Percentiles rank a stretch among this genome's conserved stretches.
Evolutionary conservation across 2,113 vertebrate species (phyloP).

Genomic region (Mustela nigripes): DNA sequence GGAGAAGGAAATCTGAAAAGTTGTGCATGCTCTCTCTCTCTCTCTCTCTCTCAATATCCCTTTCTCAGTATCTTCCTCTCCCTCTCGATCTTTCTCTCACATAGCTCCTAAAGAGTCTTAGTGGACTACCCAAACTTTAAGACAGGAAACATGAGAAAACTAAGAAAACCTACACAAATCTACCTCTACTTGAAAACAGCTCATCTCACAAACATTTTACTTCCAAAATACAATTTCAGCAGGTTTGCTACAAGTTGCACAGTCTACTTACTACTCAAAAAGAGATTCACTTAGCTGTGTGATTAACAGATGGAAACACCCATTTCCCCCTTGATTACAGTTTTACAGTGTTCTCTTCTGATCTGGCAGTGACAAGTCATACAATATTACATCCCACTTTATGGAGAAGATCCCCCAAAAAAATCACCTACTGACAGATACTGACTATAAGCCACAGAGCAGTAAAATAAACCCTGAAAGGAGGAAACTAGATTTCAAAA

Average conservation of each 20-base stretch:
- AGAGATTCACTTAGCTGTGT: not conserved
- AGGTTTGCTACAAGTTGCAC: not conserved
- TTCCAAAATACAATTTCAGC: conserved; percentile 23
- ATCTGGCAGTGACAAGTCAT: not conserved
- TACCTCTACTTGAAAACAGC: not conserved
- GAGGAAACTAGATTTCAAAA: not conserved
- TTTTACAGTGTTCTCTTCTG: not conserved
- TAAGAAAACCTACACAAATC: not conserved
- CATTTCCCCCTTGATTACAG: not conserved
- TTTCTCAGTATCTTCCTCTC: not conserved
- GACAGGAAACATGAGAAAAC: not conserved
- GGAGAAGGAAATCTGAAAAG: not conserved
- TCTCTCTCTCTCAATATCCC: no score
- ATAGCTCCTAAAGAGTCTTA: not conserved
- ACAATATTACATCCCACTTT: not conserved
- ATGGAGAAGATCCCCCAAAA: not conserved
- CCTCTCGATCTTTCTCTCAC: not conserved
- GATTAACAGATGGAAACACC: conserved; percentile 22
- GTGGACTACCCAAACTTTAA: not conserved
- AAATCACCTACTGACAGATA: not conserved
- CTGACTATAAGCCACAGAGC: not conserved
- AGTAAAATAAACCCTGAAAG: not conserved
- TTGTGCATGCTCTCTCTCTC: not conserved
- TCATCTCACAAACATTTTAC: conserved; percentile 25
- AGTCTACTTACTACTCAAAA: not conserved